Evolutionary conservation across 1,140 invertebrate species (phyloP).

Genomic region (Brachionus plicatilis): DNA sequence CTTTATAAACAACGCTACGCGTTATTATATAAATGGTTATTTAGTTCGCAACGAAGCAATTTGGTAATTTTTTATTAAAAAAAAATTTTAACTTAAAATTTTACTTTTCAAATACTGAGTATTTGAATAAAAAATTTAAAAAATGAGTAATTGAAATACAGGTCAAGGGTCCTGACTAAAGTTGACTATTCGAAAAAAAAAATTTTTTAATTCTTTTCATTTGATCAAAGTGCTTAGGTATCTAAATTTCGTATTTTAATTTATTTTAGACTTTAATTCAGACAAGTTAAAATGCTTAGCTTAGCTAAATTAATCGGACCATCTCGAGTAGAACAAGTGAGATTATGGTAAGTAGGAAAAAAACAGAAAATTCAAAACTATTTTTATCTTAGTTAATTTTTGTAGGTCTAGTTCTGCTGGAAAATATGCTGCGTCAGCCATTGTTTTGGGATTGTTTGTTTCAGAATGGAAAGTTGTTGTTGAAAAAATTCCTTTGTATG

Average conservation of each 20-base stretch:
- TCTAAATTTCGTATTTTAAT: neutral
- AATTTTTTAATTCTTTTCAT: neutral
- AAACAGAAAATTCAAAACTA: neutral
- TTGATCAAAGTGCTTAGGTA: neutral
- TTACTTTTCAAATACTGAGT: neutral
- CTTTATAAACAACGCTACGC: neutral
- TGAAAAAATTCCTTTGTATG: conserved; percentile 26
- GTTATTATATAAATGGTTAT: neutral
- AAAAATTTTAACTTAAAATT: neutral
- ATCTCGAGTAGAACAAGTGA: conserved; percentile 8
- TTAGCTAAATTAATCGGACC: conserved; percentile 1
- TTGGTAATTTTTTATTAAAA: neutral
- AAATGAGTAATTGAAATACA: neutral
- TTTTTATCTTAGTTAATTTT: neutral
- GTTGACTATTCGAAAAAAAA: neutral
- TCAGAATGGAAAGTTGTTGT: conserved; percentile 31
- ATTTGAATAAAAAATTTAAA: neutral
- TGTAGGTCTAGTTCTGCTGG: neutral
- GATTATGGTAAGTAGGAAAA: conserved; percentile 30
- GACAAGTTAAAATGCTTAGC: neutral
- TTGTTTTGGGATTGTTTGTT: conserved; percentile 25
- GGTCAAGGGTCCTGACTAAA: too few relatives aligned
- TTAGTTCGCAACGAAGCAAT: neutral
- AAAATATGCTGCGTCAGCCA: neutral
- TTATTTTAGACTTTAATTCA: neutral